A percentile compares a stretch with the other conserved stretches of the same genome.
Conservation (phyloP, 2,797 vertebrate genomes). For the Sylvia borin region DNA sequence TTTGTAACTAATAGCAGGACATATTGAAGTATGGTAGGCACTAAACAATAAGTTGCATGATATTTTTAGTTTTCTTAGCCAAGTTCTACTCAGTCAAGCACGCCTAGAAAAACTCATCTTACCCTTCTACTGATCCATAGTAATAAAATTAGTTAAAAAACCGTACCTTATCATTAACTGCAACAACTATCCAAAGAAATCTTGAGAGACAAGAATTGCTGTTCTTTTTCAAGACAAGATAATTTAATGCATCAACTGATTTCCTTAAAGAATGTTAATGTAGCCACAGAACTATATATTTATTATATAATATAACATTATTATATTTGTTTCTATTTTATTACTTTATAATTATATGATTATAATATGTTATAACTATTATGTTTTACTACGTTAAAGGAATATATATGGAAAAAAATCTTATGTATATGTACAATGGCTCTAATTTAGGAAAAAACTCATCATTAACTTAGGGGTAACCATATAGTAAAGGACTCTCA, state of each 20-base stretch:
- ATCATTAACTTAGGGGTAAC: background rate
- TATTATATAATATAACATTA: background rate
- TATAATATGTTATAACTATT: background rate
- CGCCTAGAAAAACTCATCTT: background rate
- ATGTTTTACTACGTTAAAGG: background rate
- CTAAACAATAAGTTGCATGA: background rate
- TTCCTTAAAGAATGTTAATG: background rate
- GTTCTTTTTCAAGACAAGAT: background rate
- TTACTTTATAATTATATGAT: background rate
- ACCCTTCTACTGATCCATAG: background rate
- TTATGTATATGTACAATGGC: background rate
- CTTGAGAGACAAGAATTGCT: background rate
- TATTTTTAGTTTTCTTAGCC: background rate
- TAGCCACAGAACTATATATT: background rate
- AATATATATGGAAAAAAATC: background rate
- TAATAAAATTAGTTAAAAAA: background rate
- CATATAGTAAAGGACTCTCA: background rate
- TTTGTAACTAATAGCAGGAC: background rate
- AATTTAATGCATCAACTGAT: background rate
- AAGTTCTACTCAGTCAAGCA: background rate
- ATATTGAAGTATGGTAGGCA: background rate
- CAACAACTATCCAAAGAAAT: background rate
- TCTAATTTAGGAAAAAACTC: background rate
- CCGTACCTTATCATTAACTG: accelerated
- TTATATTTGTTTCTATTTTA: background rate